Percentiles rank a stretch among this genome's conserved stretches.
These are phyloP conservation scores for Myripristis jacobus DNA, from an alignment of 2,797 vertebrate species.

Conservation along the genomic window DNA sequence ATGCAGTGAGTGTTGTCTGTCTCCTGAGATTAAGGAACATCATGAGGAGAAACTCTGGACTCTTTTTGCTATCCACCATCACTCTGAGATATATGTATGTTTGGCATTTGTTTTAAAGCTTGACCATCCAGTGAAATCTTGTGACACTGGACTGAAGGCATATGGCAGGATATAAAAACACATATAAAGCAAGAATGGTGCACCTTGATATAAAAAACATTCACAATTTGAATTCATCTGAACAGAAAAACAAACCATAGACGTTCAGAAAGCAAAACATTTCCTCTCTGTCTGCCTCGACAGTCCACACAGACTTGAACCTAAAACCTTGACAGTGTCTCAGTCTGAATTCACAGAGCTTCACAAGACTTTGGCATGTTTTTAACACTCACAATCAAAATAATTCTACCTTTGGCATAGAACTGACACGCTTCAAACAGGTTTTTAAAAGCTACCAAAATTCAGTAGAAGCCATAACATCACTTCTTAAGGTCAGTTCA, in stretches of 20 bases:
- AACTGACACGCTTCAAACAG: too few relatives aligned
- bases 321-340: conserved; percentile 36
- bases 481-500: neutral
- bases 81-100: too few relatives aligned
- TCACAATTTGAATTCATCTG: conserved; percentile 58
- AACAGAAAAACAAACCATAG: conserved; percentile 18
- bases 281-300: conserved; percentile 9
- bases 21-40: too few relatives aligned
- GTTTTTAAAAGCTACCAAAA: neutral
- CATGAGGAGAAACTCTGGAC: too few relatives aligned
- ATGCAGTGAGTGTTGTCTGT: neutral
- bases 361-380: neutral
- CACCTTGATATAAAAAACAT: conserved; percentile 52
- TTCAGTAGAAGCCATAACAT: neutral
- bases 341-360: conserved; percentile 2
- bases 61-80: too few relatives aligned
- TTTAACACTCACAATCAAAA: neutral
- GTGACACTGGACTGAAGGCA: conserved; percentile 13
- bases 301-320: conserved; percentile 23
- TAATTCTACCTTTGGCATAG: too few relatives aligned
- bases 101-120: conserved; percentile 8
- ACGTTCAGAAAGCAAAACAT: conserved; percentile 5
- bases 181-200: conserved; percentile 50
- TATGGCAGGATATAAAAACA: conserved; percentile 26
- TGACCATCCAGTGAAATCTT: conserved; percentile 22